phyloP scores from a whole-genome alignment of 2,113 vertebrate genomes.

The Abramis brama region DNA sequence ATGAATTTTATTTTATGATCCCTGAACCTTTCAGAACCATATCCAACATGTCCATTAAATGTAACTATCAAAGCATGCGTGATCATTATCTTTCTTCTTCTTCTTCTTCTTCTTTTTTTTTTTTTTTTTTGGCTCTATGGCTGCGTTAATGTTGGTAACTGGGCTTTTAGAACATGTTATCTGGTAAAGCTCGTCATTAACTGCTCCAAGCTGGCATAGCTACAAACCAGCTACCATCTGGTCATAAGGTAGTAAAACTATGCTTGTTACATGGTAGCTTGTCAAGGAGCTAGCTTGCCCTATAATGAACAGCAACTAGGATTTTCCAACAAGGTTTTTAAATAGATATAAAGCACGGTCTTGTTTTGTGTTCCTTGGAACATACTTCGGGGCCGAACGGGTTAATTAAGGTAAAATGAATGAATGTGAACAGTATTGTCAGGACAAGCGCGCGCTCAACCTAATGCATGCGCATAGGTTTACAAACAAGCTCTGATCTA shows the following conservation, averaged over 20 bases:
- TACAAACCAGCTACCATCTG: background rate
- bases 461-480: conserved; percentile 40
- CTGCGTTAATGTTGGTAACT: background rate
- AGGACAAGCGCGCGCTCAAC: conserved; percentile 28
- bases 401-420: conserved; percentile 17
- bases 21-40: background rate
- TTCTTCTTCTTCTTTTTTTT: no score
- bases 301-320: background rate
- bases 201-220: background rate
- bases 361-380: background rate
- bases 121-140: background rate
- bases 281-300: background rate
- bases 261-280: background rate
- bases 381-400: background rate
- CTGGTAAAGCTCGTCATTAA: background rate
- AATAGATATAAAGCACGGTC: background rate
- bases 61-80: background rate
- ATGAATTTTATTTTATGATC: background rate
- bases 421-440: conserved; percentile 27
- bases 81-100: background rate
- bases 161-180: background rate
- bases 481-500: conserved; percentile 35
- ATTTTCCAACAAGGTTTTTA: background rate
- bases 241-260: background rate
- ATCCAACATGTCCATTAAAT: no score